phyloP scores from a whole-genome alignment of 2,797 vertebrate species.

The Novumbra hubbsi region DNA sequence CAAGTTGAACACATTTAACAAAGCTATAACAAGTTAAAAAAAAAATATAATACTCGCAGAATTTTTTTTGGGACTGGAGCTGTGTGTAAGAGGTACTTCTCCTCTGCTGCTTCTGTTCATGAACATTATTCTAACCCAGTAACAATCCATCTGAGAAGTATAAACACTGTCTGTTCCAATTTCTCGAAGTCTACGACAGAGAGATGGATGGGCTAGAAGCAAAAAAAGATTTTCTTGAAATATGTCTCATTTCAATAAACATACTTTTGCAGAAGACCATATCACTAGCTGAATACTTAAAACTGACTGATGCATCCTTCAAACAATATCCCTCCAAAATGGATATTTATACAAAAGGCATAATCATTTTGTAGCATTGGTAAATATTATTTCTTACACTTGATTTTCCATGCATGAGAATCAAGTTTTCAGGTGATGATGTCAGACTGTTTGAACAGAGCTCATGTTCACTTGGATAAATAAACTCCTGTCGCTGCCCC shows the following conservation, averaged over 20 bases:
- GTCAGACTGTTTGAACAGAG: slow-evolving; percentile 27
- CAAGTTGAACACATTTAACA: neutral
- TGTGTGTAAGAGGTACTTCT: slow-evolving; percentile 14
- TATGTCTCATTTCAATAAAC: slow-evolving; percentile 10
- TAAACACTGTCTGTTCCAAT: slow-evolving; percentile 25
- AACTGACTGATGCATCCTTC: slow-evolving; percentile 27
- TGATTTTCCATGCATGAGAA: slow-evolving; percentile 48
- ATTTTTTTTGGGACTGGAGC: slow-evolving; percentile 8
- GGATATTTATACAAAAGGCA: slow-evolving; percentile 47
- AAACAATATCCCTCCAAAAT: slow-evolving; percentile 36
- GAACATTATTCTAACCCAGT: slow-evolving; percentile 20
- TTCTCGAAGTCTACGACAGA: slow-evolving; percentile 27
- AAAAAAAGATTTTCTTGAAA: slow-evolving; percentile 1
- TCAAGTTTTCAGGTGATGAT: slow-evolving; percentile 45
- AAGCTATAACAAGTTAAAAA: slow-evolving; percentile 16
- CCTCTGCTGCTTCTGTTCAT: slow-evolving; percentile 13
- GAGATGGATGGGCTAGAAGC: neutral
- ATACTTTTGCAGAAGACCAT: neutral
- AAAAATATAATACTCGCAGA: slow-evolving; percentile 3
- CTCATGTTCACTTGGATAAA: slow-evolving; percentile 53
- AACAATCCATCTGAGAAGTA: slow-evolving; percentile 18
- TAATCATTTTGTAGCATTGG: slow-evolving; percentile 47
- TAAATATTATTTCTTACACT: slow-evolving; percentile 52
- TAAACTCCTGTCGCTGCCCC: slow-evolving; percentile 47
- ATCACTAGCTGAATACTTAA: slow-evolving; percentile 12